Conservation (phyloP, 2,888 invertebrate genomes). For the Schizaphis graminum region DNA sequence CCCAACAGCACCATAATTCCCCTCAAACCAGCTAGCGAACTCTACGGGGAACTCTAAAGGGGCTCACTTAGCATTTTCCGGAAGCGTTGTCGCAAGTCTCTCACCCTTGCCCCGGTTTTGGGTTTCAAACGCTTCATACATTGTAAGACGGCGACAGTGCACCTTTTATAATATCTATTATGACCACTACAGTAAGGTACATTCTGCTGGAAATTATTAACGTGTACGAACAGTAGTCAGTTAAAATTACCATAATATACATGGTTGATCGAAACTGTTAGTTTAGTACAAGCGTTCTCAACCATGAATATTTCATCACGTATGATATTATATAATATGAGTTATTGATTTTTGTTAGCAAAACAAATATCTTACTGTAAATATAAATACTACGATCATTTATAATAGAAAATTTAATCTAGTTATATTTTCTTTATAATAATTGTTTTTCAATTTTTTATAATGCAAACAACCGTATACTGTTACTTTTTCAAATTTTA, state of each 20-base stretch:
- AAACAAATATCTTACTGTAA: neutral
- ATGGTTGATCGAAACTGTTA: neutral
- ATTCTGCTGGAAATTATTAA: neutral
- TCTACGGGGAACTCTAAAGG: slow-evolving; percentile 5
- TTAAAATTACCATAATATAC: neutral
- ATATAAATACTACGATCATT: neutral
- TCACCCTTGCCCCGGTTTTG: neutral
- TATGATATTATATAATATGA: neutral
- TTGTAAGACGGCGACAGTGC: neutral
- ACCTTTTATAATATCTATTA: neutral
- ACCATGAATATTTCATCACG: neutral
- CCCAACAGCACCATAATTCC: slow-evolving; percentile 45
- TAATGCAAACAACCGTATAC: neutral
- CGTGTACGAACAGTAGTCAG: neutral
- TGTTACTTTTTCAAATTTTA: neutral
- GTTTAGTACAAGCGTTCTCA: neutral
- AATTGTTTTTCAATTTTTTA: neutral
- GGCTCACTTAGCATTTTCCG: slow-evolving; percentile 23
- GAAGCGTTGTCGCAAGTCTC: neutral
- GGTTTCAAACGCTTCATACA: neutral
- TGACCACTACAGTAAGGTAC: neutral
- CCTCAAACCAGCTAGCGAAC: neutral
- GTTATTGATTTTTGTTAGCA: neutral
- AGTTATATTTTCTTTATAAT: neutral
- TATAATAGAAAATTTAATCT: neutral